Percentiles rank a stretch among this genome's conserved stretches.
Evolutionary conservation across 2,113 vertebrate species (phyloP).

Genomic region (Cinclus mexicanus): DNA sequence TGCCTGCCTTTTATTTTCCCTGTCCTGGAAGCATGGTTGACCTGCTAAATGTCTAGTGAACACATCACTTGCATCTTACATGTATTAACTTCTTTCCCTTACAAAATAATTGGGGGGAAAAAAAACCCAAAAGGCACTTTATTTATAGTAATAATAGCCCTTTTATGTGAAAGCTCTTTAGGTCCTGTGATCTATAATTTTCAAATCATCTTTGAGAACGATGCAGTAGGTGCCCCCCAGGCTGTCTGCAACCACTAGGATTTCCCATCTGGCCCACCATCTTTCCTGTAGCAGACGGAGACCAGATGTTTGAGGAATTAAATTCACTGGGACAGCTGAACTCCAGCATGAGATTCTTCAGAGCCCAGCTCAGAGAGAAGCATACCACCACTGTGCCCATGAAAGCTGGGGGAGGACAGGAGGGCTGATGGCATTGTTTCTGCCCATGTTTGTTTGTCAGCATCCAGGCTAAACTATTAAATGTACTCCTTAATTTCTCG

Average conservation of each 20-base stretch:
- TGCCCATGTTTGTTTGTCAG: background rate
- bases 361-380: background rate
- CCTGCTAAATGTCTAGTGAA: background rate
- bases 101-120: background rate
- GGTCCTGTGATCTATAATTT: background rate
- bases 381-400: background rate
- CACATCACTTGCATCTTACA: background rate
- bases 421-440: background rate
- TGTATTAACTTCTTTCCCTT: background rate
- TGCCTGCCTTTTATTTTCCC: background rate
- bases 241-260: background rate
- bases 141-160: background rate
- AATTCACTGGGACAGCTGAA: conserved; percentile 4
- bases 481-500: background rate
- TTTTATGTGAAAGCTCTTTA: background rate
- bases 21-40: background rate
- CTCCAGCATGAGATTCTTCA: background rate
- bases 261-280: conserved; percentile 31
- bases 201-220: background rate
- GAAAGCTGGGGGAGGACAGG: background rate
- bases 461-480: background rate
- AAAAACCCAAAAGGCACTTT: fast-evolving
- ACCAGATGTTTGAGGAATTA: conserved; percentile 39
- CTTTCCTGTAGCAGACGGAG: background rate
- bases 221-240: background rate